phyloP scores from a whole-genome alignment of 2,888 invertebrate species.

The Taenaris catops region DNA sequence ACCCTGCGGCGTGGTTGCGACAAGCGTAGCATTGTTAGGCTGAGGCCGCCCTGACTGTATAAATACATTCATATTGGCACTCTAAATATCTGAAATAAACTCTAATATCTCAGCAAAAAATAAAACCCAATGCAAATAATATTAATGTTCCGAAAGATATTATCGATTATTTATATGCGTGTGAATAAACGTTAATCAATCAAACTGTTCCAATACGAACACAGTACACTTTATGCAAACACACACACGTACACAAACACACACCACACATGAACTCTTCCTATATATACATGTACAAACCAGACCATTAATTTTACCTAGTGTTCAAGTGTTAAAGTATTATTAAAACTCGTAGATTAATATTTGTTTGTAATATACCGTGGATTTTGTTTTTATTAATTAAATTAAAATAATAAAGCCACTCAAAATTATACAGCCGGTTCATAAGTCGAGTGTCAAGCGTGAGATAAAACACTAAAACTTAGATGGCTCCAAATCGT shows the following conservation, averaged over 20 bases:
- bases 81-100: conserved; percentile 53
- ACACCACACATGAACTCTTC: too few species aligned
- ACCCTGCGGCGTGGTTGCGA: conserved; percentile 60
- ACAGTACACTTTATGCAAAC: too few species aligned
- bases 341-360: too few species aligned
- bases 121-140: too few species aligned
- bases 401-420: conserved; percentile 33
- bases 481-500: conserved; percentile 47
- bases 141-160: too few species aligned
- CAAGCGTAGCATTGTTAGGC: conserved; percentile 78
- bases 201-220: conserved; percentile 37
- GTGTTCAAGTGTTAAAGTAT: too few species aligned
- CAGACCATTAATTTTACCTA: too few species aligned
- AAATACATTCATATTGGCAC: conserved; percentile 80
- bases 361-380: too few species aligned
- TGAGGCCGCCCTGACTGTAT: conserved; percentile 73
- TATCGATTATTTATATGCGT: conserved; percentile 6
- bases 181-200: conserved; percentile 24
- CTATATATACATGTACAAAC: too few species aligned
- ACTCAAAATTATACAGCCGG: conserved; percentile 13
- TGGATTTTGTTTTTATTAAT: too few species aligned
- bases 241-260: too few species aligned
- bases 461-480: conserved; percentile 15
- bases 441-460: conserved; percentile 11
- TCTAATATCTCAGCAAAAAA: conserved; percentile 6